phyloP scores from a whole-genome alignment of 2,888 invertebrate genomes.

The Ephialtes manifestator region DNA sequence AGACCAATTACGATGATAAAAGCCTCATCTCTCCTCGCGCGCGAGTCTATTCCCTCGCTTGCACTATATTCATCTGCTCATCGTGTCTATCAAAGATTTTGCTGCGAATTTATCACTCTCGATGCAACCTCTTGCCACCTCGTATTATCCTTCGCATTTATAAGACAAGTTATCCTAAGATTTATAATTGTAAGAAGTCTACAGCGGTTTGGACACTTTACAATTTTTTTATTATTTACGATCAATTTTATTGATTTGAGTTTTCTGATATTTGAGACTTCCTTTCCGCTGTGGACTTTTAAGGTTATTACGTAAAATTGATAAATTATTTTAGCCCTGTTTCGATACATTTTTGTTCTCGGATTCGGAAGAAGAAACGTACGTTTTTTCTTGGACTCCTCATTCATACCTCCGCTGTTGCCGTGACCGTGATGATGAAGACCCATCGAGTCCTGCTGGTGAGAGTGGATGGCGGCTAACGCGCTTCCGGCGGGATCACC shows the following conservation, averaged over 20 bases:
- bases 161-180: constrained; percentile 11
- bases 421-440: constrained; percentile 84
- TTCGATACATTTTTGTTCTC: constrained; percentile 30
- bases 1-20: constrained; percentile 81
- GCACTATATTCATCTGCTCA: constrained; percentile 31
- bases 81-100: constrained; percentile 24
- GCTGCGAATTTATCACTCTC: constrained; percentile 39
- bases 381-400: constrained; percentile 85
- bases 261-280: not conserved
- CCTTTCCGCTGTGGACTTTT: constrained; percentile 43
- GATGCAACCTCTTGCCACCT: not conserved
- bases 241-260: not conserved
- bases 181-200: constrained; percentile 23
- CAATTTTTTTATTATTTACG: not conserved
- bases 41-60: constrained; percentile 17
- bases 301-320: not conserved
- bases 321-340: not conserved
- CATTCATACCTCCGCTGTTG: constrained; percentile 84
- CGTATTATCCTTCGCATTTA: constrained; percentile 4
- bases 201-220: constrained; percentile 48
- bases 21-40: constrained; percentile 70
- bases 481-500: constrained; percentile 82
- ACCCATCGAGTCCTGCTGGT: constrained; percentile 82
- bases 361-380: constrained; percentile 84
- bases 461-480: constrained; percentile 82